A percentile compares a stretch with the other conserved stretches of the same genome.
Evolutionary conservation across 2,888 invertebrate genomes (phyloP).

Genomic region (Mylabris sibirica): DNA sequence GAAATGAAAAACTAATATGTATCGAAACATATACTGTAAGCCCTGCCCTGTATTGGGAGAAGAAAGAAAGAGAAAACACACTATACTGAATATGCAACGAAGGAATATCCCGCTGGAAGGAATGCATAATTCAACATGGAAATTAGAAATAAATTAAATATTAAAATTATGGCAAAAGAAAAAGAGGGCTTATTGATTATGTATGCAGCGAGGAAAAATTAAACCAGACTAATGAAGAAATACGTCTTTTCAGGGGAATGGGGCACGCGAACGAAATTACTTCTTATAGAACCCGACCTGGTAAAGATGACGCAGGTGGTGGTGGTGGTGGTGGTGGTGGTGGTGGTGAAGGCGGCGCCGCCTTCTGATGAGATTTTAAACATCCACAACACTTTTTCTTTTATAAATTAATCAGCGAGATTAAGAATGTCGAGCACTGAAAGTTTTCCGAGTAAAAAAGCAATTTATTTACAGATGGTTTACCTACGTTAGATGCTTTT

Average conservation of each 20-base stretch:
- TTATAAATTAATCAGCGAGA: conserved; percentile 25
- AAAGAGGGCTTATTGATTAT: conserved; percentile 62
- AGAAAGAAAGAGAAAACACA: conserved; percentile 37
- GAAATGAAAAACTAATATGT: conserved; percentile 29
- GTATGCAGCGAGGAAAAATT: conserved; percentile 64
- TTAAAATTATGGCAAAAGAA: conserved; percentile 62
- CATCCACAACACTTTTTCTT: conserved; percentile 25
- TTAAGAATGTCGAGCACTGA: conserved; percentile 4
- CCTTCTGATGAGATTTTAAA: conserved; percentile 49
- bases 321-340: conserved; percentile 34
- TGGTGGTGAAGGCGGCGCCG: conserved; percentile 34
- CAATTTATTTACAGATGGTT: background rate
- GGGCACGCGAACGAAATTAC: conserved; percentile 57
- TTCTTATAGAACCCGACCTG: conserved; percentile 48
- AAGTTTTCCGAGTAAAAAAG: background rate
- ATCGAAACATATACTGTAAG: conserved; percentile 12
- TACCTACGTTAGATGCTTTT: background rate
- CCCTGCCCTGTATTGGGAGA: conserved; percentile 16
- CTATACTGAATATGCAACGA: conserved; percentile 57
- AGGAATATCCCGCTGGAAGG: conserved; percentile 55
- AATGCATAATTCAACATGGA: conserved; percentile 64
- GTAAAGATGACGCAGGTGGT: conserved; percentile 41
- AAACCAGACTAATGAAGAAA: conserved; percentile 62
- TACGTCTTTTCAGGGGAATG: conserved; percentile 55
- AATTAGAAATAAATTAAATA: conserved; percentile 65